phyloP scores from a whole-genome alignment of 37 sponge, comb jelly and placozoan genomes.

The Lycopodina hypogea region DNA sequence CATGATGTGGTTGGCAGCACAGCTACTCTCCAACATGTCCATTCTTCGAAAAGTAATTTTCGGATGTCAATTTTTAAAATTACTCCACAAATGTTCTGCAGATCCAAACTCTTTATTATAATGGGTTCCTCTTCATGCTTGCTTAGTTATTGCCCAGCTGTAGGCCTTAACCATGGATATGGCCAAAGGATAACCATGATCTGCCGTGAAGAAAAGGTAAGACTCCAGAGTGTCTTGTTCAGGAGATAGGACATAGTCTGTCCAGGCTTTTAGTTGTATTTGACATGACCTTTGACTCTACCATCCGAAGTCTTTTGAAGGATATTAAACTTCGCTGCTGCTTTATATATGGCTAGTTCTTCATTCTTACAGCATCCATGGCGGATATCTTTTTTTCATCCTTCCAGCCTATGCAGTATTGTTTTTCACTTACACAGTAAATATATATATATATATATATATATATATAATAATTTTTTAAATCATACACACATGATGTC shows the following conservation, averaged over 20 bases:
- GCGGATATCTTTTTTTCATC: background rate
- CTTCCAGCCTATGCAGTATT: too few species aligned
- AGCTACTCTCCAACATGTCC: background rate
- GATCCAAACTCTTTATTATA: background rate
- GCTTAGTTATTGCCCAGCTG: background rate
- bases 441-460: too few species aligned
- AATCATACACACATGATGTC: too few species aligned
- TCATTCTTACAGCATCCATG: background rate
- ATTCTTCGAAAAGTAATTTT: constrained; percentile 1
- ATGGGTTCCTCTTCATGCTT: background rate
- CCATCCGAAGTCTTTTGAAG: constrained; percentile 10
- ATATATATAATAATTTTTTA: too few species aligned
- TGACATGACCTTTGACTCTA: constrained; percentile 1
- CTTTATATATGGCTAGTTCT: background rate
- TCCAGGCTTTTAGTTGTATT: background rate
- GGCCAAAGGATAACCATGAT: constrained; percentile 12
- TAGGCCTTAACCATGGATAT: background rate
- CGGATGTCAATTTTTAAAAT: constrained; percentile 4
- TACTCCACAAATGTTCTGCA: constrained; percentile 8
- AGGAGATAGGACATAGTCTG: background rate
- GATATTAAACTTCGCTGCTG: background rate
- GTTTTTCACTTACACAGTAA: too few species aligned
- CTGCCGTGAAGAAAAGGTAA: constrained; percentile 12
- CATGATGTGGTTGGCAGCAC: background rate
- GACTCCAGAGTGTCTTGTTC: background rate